Conservation (phyloP, 1,140 invertebrate genomes). For the Argopecten irradians region DNA sequence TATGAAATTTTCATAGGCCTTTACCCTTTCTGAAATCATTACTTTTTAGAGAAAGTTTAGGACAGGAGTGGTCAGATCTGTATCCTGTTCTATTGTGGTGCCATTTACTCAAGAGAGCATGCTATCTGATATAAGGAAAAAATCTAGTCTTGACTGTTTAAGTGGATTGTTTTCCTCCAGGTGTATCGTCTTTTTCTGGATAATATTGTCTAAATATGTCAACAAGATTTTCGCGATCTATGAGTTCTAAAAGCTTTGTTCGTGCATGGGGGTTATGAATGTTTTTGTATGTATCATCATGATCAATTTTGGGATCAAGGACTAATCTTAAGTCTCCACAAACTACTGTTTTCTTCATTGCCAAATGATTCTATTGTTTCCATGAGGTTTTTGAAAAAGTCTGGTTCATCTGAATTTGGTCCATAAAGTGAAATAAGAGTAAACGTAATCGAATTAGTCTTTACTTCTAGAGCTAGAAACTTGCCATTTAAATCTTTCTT, state of each 20-base stretch:
- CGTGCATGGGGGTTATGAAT: slow-evolving; percentile 42
- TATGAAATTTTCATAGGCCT: slow-evolving; percentile 28
- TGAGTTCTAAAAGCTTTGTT: slow-evolving; percentile 13
- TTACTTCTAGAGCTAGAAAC: slow-evolving; percentile 29
- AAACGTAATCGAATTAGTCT: background rate
- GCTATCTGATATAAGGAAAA: background rate
- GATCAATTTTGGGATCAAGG: background rate
- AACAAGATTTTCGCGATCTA: background rate
- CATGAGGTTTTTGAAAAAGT: slow-evolving; percentile 26
- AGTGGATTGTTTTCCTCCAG: too few relatives aligned
- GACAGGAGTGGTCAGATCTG: slow-evolving; percentile 28
- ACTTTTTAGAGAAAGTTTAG: background rate
- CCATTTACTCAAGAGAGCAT: background rate
- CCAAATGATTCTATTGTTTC: slow-evolving; percentile 4
- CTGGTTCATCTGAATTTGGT: slow-evolving; percentile 39
- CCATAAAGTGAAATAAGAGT: slow-evolving; percentile 39
- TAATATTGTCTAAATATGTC: too few relatives aligned
- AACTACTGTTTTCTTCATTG: slow-evolving; percentile 24
- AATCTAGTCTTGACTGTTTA: too few relatives aligned
- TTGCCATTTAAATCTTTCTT: slow-evolving; percentile 35
- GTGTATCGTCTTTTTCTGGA: too few relatives aligned
- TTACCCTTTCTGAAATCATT: slow-evolving; percentile 26
- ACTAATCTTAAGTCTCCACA: slow-evolving; percentile 43
- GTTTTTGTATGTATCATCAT: slow-evolving; percentile 26
- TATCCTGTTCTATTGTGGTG: background rate